A percentile compares a stretch with the other conserved stretches of the same genome.
Evolutionary conservation across 2,888 invertebrate genomes (phyloP).

Genomic region (Oxytorus armatus): DNA sequence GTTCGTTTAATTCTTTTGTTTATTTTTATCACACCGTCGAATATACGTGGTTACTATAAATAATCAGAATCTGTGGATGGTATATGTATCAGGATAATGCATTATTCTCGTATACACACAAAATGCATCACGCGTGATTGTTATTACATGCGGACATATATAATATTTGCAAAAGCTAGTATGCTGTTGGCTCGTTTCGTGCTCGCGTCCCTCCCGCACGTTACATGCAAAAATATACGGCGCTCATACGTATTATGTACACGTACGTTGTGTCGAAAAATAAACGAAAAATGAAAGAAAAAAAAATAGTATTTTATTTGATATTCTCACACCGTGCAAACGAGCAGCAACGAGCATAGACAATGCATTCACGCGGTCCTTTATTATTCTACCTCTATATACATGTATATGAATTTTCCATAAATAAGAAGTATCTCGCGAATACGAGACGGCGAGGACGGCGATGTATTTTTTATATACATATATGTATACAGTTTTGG

Average conservation of each 20-base stretch:
- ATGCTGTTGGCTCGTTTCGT: slow-evolving; percentile 28
- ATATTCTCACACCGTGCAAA: slow-evolving; percentile 23
- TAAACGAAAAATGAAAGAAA: slow-evolving; percentile 17
- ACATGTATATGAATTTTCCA: slow-evolving; percentile 40
- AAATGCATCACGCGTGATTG: slow-evolving; percentile 48
- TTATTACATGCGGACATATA: slow-evolving; percentile 36
- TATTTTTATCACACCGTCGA: slow-evolving; percentile 23
- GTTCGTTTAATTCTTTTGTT: slow-evolving; percentile 22
- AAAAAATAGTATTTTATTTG: slow-evolving; percentile 28
- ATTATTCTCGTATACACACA: slow-evolving; percentile 62
- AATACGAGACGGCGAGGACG: slow-evolving; percentile 48
- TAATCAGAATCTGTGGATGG: slow-evolving; percentile 49
- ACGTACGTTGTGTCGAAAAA: slow-evolving; percentile 15
- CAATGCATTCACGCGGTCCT: slow-evolving; percentile 25
- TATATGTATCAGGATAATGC: slow-evolving; percentile 60
- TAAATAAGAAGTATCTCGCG: slow-evolving; percentile 48
- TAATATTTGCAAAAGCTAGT: slow-evolving; percentile 39
- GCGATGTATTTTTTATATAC: neutral
- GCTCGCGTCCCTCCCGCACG: slow-evolving; percentile 21
- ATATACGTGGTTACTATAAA: slow-evolving; percentile 35
- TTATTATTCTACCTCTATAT: slow-evolving; percentile 5
- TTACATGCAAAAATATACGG: slow-evolving; percentile 22
- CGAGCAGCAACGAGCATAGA: slow-evolving; percentile 36
- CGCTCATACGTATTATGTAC: slow-evolving; percentile 11
- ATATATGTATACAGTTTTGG: slow-evolving; percentile 18